Percentiles rank a stretch among this genome's conserved stretches.
phyloP scores from a whole-genome alignment of 2,888 invertebrate species.

The Smittia aterrima region DNA sequence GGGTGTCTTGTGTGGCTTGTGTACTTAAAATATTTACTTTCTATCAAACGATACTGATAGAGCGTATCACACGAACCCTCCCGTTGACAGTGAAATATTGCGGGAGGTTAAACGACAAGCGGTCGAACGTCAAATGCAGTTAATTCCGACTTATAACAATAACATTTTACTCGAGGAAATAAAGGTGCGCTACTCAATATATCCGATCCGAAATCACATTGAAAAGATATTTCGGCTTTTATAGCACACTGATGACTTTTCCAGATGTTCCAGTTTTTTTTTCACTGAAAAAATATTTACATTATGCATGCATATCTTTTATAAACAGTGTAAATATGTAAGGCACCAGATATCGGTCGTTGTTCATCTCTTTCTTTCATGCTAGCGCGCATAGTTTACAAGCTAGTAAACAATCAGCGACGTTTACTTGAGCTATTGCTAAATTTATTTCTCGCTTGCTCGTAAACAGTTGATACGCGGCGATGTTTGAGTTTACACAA shows the following conservation, averaged over 20 bases:
- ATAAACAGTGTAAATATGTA: conserved; percentile 29
- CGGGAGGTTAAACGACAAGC: too few species aligned
- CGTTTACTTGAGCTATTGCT: conserved; percentile 26
- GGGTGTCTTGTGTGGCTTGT: not conserved
- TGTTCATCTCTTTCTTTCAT: conserved; percentile 9
- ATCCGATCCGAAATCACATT: conserved; percentile 6
- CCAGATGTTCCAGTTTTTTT: conserved; percentile 36
- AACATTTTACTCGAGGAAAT: conserved; percentile 20
- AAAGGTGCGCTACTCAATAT: conserved; percentile 34
- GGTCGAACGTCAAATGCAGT: conserved; percentile 29
- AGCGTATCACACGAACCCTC: conserved; percentile 13
- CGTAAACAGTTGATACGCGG: not conserved
- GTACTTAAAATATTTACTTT: not conserved
- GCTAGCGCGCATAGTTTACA: conserved; percentile 17
- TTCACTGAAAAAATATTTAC: conserved; percentile 32
- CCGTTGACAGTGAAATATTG: not conserved
- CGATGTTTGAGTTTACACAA: not conserved
- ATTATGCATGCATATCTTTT: conserved; percentile 23
- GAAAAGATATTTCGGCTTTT: conserved; percentile 2
- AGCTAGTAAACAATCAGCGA: conserved; percentile 24
- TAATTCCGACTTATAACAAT: conserved; percentile 27
- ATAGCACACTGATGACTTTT: conserved; percentile 33
- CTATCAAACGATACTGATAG: not conserved
- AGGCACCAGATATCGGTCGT: not conserved
- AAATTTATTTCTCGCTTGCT: conserved; percentile 16